Base-by-base conservation (phyloP, 2,888 invertebrate species). In the Amiota mariae region DNA sequence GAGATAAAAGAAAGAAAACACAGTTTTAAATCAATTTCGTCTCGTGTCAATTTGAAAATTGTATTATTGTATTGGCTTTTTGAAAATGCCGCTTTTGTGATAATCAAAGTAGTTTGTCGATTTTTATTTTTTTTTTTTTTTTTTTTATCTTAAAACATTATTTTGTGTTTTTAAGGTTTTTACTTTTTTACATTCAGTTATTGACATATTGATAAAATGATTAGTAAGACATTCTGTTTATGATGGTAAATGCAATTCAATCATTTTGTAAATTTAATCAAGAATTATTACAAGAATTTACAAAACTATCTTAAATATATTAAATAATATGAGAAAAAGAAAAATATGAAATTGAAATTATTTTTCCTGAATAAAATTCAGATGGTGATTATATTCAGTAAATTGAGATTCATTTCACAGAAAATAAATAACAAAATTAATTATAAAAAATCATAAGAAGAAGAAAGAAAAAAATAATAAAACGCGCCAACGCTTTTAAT, bases 181-280 rank as follows among this genome's bases (percentile, higher is more conserved):
- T 36, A 36, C 10, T 18, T 11, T 6, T 18, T 11, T 6, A 18
- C 36, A 63, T 36, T 63, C 76, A 79, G 84, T 81, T 85, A 83
- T 82, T 85, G 85, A 83, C 83, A 83, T 79, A 79, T 79, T 84
- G 84, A 84, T 86, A 86, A 86, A 84, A 85, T 81, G 86, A 84
- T 84, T 86, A 84, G 86, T 84, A 81, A 82, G 85, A 86, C 86
- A 84, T 79, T 78, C 51, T 54, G 12, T 24, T 24, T 24, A 24
- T 24, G 24, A 24, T 24, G 3, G 24, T 36, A 36, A 36, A 36
- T 2, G 36, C 36, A 36, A 36, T 36, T 36, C 0, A 36, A 6
- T 36, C 36, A 36, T 36, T 36, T 36, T 36, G 24, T 24, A 24
- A 24, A 24, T 24, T 24, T 24, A 24, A 24, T 3, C 24, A 24